Evolutionary conservation across 2,888 invertebrate species (phyloP).

Genomic region (Tetragnatha montana): DNA sequence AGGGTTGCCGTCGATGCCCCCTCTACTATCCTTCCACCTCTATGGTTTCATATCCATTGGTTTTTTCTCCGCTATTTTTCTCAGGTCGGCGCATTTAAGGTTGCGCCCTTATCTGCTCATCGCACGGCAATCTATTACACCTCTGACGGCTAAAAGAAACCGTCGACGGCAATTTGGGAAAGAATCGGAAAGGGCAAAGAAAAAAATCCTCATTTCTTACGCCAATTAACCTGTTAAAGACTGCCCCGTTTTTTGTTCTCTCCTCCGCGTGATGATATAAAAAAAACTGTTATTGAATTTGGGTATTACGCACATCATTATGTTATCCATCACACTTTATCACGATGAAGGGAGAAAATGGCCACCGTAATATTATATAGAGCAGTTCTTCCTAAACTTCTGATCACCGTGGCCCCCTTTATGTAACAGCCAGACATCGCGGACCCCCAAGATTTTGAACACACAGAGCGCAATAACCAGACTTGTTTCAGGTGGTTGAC

Average conservation of each 20-base stretch:
- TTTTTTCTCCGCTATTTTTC: conserved; percentile 22
- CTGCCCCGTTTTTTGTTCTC: conserved; percentile 25
- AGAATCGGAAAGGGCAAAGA: background rate
- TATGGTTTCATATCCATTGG: conserved; percentile 1
- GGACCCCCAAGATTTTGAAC: no score
- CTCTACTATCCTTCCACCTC: no score
- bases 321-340: conserved; percentile 68
- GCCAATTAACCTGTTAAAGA: conserved; percentile 69
- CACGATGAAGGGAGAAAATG: conserved; percentile 33
- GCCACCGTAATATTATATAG: no score
- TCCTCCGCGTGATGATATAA: conserved; percentile 18
- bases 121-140: conserved; percentile 54
- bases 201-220: conserved; percentile 46
- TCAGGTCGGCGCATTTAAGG: background rate
- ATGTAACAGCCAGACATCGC: no score
- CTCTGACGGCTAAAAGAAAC: conserved; percentile 49
- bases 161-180: conserved; percentile 45
- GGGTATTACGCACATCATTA: conserved; percentile 65
- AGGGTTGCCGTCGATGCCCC: no score
- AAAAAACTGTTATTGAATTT: conserved; percentile 68
- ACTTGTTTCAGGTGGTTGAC: no score
- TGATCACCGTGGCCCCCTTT: no score
- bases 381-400: no score
- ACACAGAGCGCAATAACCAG: no score
- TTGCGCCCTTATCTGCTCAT: conserved; percentile 38